A percentile compares a stretch with the other conserved stretches of the same genome.
Evolutionary conservation across 2,113 vertebrate genomes (phyloP).

Genomic region (Tiliqua scincoides): DNA sequence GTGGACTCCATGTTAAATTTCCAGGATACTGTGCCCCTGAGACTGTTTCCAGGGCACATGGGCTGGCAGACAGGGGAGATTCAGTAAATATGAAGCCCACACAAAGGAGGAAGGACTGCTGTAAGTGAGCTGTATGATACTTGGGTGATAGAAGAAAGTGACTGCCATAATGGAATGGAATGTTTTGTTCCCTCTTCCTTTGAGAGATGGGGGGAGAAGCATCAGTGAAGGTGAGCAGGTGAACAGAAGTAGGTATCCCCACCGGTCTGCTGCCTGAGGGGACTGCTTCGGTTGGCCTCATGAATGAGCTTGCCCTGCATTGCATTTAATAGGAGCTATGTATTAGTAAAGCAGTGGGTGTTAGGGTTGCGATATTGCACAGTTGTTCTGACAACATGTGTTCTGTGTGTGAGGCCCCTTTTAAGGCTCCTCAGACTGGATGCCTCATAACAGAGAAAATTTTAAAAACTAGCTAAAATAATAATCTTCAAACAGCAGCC

Average conservation of each 20-base stretch:
- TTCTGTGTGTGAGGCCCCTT: slow-evolving; percentile 12
- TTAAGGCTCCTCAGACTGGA: background rate
- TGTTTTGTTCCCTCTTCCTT: too few relatives aligned
- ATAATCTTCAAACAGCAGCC: slow-evolving; percentile 42
- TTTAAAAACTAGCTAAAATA: background rate
- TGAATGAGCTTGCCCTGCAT: background rate
- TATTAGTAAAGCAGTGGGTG: background rate
- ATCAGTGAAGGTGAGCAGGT: too few relatives aligned
- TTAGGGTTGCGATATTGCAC: background rate
- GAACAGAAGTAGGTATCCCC: too few relatives aligned
- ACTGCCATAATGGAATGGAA: too few relatives aligned
- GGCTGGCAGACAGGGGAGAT: too few relatives aligned
- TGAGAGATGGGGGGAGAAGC: too few relatives aligned
- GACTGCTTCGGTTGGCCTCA: background rate
- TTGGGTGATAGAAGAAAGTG: background rate
- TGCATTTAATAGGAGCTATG: background rate
- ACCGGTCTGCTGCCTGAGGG: too few relatives aligned
- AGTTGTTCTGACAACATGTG: background rate
- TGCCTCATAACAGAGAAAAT: slow-evolving; percentile 10
- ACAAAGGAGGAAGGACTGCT: too few relatives aligned
- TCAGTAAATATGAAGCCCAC: background rate
- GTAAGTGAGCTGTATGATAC: too few relatives aligned
- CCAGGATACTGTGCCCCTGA: too few relatives aligned
- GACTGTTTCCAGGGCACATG: too few relatives aligned
- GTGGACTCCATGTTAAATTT: too few relatives aligned